Base-by-base conservation (phyloP, 2,113 vertebrate species). In the Zosterops hypoxanthus region DNA sequence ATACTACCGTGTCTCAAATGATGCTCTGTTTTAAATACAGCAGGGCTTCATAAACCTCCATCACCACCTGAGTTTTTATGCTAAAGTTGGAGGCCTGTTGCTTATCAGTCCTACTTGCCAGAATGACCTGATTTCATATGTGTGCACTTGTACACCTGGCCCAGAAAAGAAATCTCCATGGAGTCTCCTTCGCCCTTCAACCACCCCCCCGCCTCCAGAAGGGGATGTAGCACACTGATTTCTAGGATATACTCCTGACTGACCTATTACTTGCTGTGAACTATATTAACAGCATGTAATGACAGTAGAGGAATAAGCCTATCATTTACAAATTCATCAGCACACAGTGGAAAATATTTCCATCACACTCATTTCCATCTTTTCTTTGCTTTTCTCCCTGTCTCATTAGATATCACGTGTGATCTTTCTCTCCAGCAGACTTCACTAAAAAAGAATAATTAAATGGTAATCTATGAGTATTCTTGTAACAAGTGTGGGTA, bases 391-490 rank as follows among this genome's bases (percentile, higher is more conserved):
- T 64, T 91, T 86, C 82, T 90, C 63, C 47, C 63, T 16, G 24
- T 18, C 18, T 69, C 55, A 50, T 72, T 79, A 64, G 25, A 61
- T 56, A 50, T 24, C 65, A 44, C 5, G 29, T 41, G 36, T 19
- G 18, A 91, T 65, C 21, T 63, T 29, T 63, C 78, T 79, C 46
- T 56, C 59, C 79, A 53, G 28, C 53, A 66, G 66, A 69, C 50
- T 82, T 82, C 63, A 57, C 61, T 77, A 68, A 80, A 66, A 86
- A 83, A 93, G 53, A 94, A 59, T 52, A 92, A 93, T 86, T 91
- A 92, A 89, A 92, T 41, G 31, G 41, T 69, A 94, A 86, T 88
- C 49, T 49, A 14, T 20, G 36, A 87, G 36, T 68, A 71, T 57
- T 84, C 68, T 80, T 91, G 23, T 81, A 84, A 82, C 57, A 82